phyloP scores from a whole-genome alignment of 2,888 invertebrate genomes.

The Digitonthophagus gazella region DNA sequence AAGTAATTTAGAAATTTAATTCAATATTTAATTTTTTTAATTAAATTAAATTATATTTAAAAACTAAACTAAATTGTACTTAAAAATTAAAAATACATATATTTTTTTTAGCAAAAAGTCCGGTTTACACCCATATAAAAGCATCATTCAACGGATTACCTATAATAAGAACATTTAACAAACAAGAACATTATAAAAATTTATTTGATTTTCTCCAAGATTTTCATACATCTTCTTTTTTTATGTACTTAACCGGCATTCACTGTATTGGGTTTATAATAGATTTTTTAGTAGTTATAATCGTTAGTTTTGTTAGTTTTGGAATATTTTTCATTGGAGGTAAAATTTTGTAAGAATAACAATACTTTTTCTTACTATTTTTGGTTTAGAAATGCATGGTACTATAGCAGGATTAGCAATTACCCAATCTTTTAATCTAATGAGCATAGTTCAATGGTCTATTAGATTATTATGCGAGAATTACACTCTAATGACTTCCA shows the following conservation, averaged over 20 bases:
- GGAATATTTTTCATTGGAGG: slow-evolving; percentile 56
- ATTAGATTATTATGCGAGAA: slow-evolving; percentile 58
- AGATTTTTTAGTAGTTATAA: slow-evolving; percentile 67
- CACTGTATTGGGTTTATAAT: slow-evolving; percentile 73
- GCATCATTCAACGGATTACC: slow-evolving; percentile 69
- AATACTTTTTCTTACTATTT: neutral
- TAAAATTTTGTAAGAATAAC: neutral
- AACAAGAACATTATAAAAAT: slow-evolving; percentile 57
- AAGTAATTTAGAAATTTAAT: slow-evolving; percentile 15
- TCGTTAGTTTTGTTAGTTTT: slow-evolving; percentile 64
- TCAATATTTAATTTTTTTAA: too few species aligned
- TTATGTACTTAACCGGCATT: slow-evolving; percentile 60
- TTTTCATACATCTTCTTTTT: slow-evolving; percentile 70
- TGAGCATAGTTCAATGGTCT: slow-evolving; percentile 78
- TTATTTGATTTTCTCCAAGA: slow-evolving; percentile 61
- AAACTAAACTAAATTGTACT: too few species aligned
- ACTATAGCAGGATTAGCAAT: slow-evolving; percentile 49
- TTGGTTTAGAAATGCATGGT: slow-evolving; percentile 43
- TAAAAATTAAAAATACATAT: neutral
- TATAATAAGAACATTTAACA: slow-evolving; percentile 69
- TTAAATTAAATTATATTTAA: too few species aligned
- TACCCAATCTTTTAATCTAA: slow-evolving; percentile 46
- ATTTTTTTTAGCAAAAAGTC: slow-evolving; percentile 63
- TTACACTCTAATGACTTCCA: slow-evolving; percentile 82
- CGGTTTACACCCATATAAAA: slow-evolving; percentile 70